A percentile compares a stretch with the other conserved stretches of the same genome.
These are phyloP conservation scores for Cryptomyrus ogoouensis DNA, from an alignment of 2,113 vertebrate genomes.

Conservation along the genomic window DNA sequence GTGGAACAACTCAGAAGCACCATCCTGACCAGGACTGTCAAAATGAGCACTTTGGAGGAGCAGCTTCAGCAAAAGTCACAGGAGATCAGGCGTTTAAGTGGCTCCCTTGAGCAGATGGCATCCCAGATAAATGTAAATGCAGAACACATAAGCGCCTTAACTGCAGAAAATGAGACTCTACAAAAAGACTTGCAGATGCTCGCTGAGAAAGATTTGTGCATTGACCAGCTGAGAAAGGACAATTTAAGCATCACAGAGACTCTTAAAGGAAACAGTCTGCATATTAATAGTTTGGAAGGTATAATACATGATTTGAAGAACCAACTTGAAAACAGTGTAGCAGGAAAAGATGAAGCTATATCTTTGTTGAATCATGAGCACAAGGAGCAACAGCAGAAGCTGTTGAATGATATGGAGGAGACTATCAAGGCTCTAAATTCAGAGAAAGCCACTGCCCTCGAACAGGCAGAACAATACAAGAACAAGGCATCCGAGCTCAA, in stretches of 20 bases:
- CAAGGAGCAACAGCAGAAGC: slow-evolving; percentile 54
- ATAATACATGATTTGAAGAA: slow-evolving; percentile 64
- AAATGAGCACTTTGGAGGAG: slow-evolving; percentile 70
- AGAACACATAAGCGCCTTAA: slow-evolving; percentile 69
- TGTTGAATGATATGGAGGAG: slow-evolving; percentile 61
- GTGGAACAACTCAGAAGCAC: slow-evolving; percentile 60
- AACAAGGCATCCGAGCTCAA: slow-evolving; percentile 75
- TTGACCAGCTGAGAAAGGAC: slow-evolving; percentile 72
- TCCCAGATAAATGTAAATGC: slow-evolving; percentile 72
- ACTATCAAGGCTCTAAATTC: slow-evolving; percentile 59
- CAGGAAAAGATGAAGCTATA: slow-evolving; percentile 76
- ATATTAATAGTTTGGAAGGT: slow-evolving; percentile 62
- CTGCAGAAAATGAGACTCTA: slow-evolving; percentile 67
- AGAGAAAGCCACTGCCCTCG: slow-evolving; percentile 69
- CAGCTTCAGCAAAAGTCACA: slow-evolving; percentile 61
- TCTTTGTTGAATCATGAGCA: slow-evolving; percentile 64
- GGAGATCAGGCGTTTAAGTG: slow-evolving; percentile 61
- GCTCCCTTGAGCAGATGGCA: slow-evolving; percentile 64
- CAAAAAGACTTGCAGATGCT: slow-evolving; percentile 65
- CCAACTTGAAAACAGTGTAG: slow-evolving; percentile 62
- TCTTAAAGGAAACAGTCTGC: slow-evolving; percentile 65
- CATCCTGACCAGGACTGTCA: slow-evolving; percentile 53
- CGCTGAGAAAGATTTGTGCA: slow-evolving; percentile 72
- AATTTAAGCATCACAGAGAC: slow-evolving; percentile 66
- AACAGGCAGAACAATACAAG: slow-evolving; percentile 63